Percentiles rank a stretch among this genome's conserved stretches.
phyloP scores from a whole-genome alignment of 2,113 vertebrate genomes.

The Vimba vimba region DNA sequence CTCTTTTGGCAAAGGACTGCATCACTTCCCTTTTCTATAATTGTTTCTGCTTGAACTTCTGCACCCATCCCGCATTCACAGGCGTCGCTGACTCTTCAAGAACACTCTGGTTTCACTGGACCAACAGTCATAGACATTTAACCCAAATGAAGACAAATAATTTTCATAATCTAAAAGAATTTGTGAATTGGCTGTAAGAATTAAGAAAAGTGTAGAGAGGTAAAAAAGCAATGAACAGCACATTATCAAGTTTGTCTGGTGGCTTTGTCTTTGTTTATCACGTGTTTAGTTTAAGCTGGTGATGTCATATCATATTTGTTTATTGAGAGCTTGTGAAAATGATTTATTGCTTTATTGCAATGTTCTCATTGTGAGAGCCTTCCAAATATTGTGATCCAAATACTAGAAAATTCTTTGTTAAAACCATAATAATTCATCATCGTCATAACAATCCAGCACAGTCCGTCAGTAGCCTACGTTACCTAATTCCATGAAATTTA shows the following conservation, averaged over 20 bases:
- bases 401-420: background rate
- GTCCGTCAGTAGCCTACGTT: background rate
- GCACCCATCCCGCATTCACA: slow-evolving; percentile 52
- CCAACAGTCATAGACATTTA: background rate
- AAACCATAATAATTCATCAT: background rate
- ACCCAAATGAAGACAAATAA: background rate
- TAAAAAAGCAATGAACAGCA: background rate
- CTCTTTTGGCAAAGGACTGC: slow-evolving; percentile 53
- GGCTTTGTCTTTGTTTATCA: background rate
- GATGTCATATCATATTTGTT: background rate
- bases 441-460: background rate
- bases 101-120: background rate
- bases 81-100: slow-evolving; percentile 45
- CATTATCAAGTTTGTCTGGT: background rate
- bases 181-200: background rate
- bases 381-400: background rate
- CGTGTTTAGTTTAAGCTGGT: background rate
- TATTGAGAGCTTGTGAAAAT: background rate
- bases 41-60: slow-evolving; percentile 69
- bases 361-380: background rate
- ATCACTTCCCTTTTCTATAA: slow-evolving; percentile 74
- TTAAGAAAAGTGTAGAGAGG: background rate
- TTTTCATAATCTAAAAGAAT: background rate
- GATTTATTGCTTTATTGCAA: background rate
- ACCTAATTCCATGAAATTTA: background rate